A percentile compares a stretch with the other conserved stretches of the same genome.
Conservation (phyloP, 2,888 invertebrate genomes). For the Ceratothoa steindachneri region DNA sequence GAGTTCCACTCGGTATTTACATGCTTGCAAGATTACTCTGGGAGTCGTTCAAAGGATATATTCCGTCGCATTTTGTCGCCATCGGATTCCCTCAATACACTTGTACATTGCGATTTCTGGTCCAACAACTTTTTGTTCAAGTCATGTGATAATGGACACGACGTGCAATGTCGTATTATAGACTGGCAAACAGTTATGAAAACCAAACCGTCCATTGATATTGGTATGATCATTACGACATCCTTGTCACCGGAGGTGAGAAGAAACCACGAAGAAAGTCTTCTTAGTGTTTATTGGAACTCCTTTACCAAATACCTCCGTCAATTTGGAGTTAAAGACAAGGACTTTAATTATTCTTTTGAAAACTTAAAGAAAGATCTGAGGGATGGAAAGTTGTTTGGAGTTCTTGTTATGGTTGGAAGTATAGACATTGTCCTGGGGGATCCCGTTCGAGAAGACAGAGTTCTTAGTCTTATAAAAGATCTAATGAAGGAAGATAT, state of each 20-base stretch:
- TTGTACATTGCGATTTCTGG: conserved; percentile 81
- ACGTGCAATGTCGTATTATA: conserved; percentile 63
- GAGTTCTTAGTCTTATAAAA: conserved; percentile 68
- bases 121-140: conserved; percentile 71
- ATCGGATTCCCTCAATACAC: conserved; percentile 59
- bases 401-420: conserved; percentile 72
- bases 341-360: conserved; percentile 59
- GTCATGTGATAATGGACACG: conserved; percentile 54
- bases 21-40: conserved; percentile 29
- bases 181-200: conserved; percentile 80
- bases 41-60: conserved; percentile 25
- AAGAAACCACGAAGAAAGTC: conserved; percentile 58
- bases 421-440: conserved; percentile 76
- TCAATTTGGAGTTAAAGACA: conserved; percentile 59
- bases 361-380: conserved; percentile 60
- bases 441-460: conserved; percentile 69
- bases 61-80: conserved; percentile 51
- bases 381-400: conserved; percentile 66
- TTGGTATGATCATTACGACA: conserved; percentile 66
- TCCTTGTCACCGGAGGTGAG: conserved; percentile 69
- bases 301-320: conserved; percentile 62
- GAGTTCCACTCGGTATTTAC: conserved; percentile 23
- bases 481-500: conserved; percentile 70
- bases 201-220: conserved; percentile 67
- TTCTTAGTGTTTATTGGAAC: conserved; percentile 69